phyloP scores from a whole-genome alignment of 1,140 invertebrate species.

The Pseudoatta argentina region DNA sequence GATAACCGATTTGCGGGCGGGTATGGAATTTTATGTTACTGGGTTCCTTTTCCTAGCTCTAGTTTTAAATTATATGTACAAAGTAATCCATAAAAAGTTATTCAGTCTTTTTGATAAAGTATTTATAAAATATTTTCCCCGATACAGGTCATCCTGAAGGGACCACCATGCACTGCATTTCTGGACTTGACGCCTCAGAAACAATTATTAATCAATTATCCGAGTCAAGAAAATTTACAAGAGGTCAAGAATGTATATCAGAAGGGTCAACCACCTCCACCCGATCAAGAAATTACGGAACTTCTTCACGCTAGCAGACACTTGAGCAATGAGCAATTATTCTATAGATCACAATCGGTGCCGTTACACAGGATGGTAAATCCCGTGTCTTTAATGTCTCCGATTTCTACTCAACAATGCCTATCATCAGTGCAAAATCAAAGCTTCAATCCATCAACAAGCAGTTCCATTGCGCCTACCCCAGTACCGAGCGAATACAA shows the following conservation, averaged over 20 bases:
- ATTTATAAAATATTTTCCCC: slow-evolving; percentile 51
- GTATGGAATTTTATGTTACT: too few species aligned
- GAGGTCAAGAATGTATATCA: slow-evolving; percentile 82
- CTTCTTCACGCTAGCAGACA: slow-evolving; percentile 79
- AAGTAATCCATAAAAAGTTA: background rate
- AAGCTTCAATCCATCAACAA: slow-evolving; percentile 86
- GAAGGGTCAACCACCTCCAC: slow-evolving; percentile 78
- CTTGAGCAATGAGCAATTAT: slow-evolving; percentile 78
- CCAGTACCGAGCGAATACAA: slow-evolving; percentile 90
- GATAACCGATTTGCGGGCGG: too few species aligned
- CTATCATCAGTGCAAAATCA: slow-evolving; percentile 80
- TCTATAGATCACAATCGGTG: slow-evolving; percentile 91
- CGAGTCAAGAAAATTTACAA: slow-evolving; percentile 84
- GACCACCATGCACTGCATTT: slow-evolving; percentile 72
- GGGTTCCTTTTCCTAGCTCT: too few species aligned
- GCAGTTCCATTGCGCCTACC: slow-evolving; percentile 89
- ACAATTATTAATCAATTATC: slow-evolving; percentile 85
- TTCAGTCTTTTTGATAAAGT: background rate
- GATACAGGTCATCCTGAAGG: slow-evolving; percentile 69
- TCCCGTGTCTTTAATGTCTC: slow-evolving; percentile 80
- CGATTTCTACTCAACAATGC: slow-evolving; percentile 76
- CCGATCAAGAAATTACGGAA: slow-evolving; percentile 83
- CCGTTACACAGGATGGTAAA: slow-evolving; percentile 90
- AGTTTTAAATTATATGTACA: too few species aligned
- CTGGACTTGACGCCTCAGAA: slow-evolving; percentile 82